Percentiles rank a stretch among this genome's conserved stretches.
Conservation (phyloP, 2,888 invertebrate genomes). For the Helleia helle region DNA sequence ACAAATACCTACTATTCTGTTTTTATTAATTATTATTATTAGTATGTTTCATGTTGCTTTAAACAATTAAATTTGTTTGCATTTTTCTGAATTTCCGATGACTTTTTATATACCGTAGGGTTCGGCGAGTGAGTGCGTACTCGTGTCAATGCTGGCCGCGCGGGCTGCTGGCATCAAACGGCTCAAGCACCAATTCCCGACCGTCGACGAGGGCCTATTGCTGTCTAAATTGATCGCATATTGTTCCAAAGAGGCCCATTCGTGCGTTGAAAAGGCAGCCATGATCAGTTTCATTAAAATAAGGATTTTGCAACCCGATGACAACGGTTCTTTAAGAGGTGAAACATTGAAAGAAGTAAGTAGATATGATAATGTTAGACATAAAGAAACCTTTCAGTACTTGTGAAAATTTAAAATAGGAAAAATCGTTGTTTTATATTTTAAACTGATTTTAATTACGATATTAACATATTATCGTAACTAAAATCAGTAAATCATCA, state of each 20-base stretch:
- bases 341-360: slow-evolving; percentile 84
- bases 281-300: slow-evolving; percentile 95
- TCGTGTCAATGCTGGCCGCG: slow-evolving; percentile 94
- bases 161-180: slow-evolving; percentile 90
- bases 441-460: too few relatives aligned
- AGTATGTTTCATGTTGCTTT: too few relatives aligned
- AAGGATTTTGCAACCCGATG: slow-evolving; percentile 90
- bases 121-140: slow-evolving; percentile 95
- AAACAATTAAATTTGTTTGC: too few relatives aligned
- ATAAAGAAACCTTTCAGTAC: too few relatives aligned
- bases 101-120: slow-evolving; percentile 81
- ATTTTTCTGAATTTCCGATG: too few relatives aligned
- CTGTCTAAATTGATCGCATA: slow-evolving; percentile 95
- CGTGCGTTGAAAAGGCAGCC: slow-evolving; percentile 93
- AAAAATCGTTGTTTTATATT: too few relatives aligned
- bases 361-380: too few relatives aligned
- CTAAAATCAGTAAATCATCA: too few relatives aligned
- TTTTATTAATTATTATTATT: too few relatives aligned
- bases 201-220: slow-evolving; percentile 91
- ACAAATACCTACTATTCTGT: too few relatives aligned
- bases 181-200: slow-evolving; percentile 88
- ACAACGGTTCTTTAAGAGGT: slow-evolving; percentile 85
- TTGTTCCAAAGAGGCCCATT: slow-evolving; percentile 92
- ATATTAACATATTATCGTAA: too few relatives aligned
- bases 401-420: too few relatives aligned